These are phyloP conservation scores for Macrobrachium rosenbergii DNA, from an alignment of 1,140 invertebrate genomes.

Conservation along the genomic window DNA sequence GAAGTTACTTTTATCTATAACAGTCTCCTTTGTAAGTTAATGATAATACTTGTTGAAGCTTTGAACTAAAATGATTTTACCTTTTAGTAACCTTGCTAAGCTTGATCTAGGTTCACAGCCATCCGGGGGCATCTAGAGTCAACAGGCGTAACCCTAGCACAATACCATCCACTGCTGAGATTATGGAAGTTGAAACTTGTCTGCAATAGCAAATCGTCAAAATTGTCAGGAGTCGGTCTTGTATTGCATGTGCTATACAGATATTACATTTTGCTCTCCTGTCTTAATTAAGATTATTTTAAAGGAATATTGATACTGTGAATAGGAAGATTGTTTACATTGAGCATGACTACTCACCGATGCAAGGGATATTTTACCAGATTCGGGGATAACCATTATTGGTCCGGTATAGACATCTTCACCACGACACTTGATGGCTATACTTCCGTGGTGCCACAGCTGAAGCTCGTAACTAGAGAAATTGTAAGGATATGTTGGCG, in stretches of 20 bases:
- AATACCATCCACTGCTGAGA: constrained; percentile 41
- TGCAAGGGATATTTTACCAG: not conserved
- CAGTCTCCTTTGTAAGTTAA: too few relatives aligned
- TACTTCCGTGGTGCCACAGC: not conserved
- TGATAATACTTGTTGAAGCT: too few relatives aligned
- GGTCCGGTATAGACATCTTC: not conserved
- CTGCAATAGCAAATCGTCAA: not conserved
- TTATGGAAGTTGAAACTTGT: constrained; percentile 4
- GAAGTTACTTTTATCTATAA: too few relatives aligned
- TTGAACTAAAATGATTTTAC: not conserved
- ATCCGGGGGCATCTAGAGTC: constrained; percentile 29
- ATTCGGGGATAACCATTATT: not conserved
- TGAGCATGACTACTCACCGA: not conserved
- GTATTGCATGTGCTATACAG: too few relatives aligned
- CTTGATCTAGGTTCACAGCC: constrained; percentile 21
- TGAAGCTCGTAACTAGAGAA: constrained; percentile 10
- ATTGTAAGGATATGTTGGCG: not conserved
- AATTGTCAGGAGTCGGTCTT: too few relatives aligned
- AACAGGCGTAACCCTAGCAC: constrained; percentile 4
- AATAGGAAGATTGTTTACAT: too few relatives aligned
- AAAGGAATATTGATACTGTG: too few relatives aligned
- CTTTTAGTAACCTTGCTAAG: not conserved
- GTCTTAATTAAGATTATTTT: too few relatives aligned
- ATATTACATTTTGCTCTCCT: too few relatives aligned
- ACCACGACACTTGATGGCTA: not conserved